phyloP scores from a whole-genome alignment of 2,797 vertebrate species.

The Heteromormyrus szaboi region DNA sequence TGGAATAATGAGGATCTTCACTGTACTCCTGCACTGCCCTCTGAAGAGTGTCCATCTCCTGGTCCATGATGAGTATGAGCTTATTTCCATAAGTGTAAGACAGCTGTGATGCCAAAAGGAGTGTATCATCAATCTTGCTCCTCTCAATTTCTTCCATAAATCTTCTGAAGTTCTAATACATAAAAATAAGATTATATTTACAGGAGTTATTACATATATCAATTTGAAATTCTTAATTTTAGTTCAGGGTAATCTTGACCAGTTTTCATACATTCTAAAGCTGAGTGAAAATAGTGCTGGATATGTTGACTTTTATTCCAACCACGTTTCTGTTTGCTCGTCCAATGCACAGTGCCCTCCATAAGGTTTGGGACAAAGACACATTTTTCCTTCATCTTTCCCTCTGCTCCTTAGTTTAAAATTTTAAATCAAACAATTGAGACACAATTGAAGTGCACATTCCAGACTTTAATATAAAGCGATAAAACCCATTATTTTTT shows the following conservation, averaged over 20 bases:
- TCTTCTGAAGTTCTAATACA: background rate
- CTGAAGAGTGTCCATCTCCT: background rate
- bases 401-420: too few species aligned
- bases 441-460: too few species aligned
- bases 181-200: background rate
- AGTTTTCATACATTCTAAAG: background rate
- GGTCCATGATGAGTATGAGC: background rate
- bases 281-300: background rate
- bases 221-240: background rate
- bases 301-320: background rate
- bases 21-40: background rate
- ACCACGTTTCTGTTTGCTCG: background rate
- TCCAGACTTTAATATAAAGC: too few species aligned
- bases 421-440: too few species aligned
- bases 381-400: too few species aligned
- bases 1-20: background rate
- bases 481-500: too few species aligned
- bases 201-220: background rate
- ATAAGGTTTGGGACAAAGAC: too few species aligned
- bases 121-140: background rate
- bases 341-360: background rate
- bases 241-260: background rate
- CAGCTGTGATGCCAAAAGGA: background rate
- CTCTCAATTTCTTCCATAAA: background rate
- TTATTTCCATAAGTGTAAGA: background rate